Evolutionary conservation across 2,888 invertebrate genomes (phyloP).

Genomic region (Ochropacha duplaris): DNA sequence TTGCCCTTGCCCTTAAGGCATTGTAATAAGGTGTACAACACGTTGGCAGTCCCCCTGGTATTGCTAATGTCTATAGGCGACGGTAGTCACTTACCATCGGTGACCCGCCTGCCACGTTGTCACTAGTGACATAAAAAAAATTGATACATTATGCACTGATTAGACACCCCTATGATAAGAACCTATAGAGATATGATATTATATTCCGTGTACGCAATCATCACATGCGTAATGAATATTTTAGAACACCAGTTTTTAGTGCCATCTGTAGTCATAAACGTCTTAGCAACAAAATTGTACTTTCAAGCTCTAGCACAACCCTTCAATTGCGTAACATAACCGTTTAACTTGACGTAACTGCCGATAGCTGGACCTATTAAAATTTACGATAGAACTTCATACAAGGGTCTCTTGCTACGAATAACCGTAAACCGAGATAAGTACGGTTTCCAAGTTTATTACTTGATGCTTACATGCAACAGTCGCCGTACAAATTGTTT

Average conservation of each 20-base stretch:
- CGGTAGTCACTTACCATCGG: too few species aligned
- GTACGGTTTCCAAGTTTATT: slow-evolving; percentile 10
- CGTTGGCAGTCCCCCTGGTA: too few species aligned
- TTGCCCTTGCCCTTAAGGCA: too few species aligned
- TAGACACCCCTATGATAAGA: too few species aligned
- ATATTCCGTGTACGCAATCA: too few species aligned
- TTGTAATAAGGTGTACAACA: too few species aligned
- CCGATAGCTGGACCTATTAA: slow-evolving; percentile 14
- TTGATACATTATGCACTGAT: too few species aligned
- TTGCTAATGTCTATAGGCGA: too few species aligned
- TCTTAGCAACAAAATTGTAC: not conserved
- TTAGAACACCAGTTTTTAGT: not conserved
- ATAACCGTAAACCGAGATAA: slow-evolving; percentile 13
- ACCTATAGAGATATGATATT: too few species aligned
- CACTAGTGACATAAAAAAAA: too few species aligned
- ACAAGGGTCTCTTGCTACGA: slow-evolving; percentile 6
- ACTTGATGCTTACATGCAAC: not conserved
- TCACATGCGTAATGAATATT: too few species aligned
- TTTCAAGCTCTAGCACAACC: not conserved
- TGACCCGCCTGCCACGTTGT: too few species aligned
- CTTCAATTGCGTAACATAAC: not conserved
- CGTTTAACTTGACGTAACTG: slow-evolving; percentile 8
- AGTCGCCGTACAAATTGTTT: not conserved
- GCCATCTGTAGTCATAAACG: not conserved
- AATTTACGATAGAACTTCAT: slow-evolving; percentile 16